phyloP scores from a whole-genome alignment of 2,113 vertebrate genomes.

The Motacilla tschutschensis region DNA sequence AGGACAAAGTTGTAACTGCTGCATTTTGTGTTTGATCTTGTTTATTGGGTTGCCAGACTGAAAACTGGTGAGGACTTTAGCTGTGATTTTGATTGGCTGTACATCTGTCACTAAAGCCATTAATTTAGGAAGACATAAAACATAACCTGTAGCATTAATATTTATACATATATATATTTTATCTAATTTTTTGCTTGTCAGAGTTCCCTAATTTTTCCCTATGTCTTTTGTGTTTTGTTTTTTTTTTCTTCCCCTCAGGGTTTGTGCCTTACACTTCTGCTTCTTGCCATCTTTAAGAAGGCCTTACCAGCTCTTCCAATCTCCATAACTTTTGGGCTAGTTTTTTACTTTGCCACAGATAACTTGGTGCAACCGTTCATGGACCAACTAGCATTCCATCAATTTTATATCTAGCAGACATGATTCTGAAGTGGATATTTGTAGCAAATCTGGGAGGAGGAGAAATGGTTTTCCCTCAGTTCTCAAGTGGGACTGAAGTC shows the following conservation, averaged over 20 bases:
- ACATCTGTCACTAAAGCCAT: not conserved
- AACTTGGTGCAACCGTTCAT: slow-evolving; percentile 95
- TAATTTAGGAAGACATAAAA: not conserved
- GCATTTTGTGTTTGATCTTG: not conserved
- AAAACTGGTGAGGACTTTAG: not conserved
- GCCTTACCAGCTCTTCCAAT: slow-evolving; percentile 96
- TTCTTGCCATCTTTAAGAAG: slow-evolving; percentile 98
- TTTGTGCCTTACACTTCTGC: slow-evolving; percentile 94
- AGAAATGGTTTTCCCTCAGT: slow-evolving; percentile 36
- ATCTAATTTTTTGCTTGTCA: not conserved
- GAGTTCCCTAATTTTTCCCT: slow-evolving; percentile 26
- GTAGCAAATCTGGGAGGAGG: slow-evolving; percentile 54
- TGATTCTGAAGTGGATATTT: slow-evolving; percentile 54
- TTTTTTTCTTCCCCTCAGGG: slow-evolving; percentile 74
- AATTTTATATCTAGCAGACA: slow-evolving; percentile 93
- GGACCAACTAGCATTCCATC: slow-evolving; percentile 93
- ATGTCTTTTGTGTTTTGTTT: not conserved
- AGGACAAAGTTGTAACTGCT: not conserved
- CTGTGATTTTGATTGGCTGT: not conserved
- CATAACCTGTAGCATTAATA: not conserved
- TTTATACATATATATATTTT: not conserved
- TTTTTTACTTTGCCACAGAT: slow-evolving; percentile 98
- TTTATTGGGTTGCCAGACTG: not conserved
- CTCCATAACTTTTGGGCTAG: slow-evolving; percentile 96
- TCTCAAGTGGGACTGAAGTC: slow-evolving; percentile 33